Base-by-base conservation (phyloP, 2,113 vertebrate species). In the Alethe castanea region DNA sequence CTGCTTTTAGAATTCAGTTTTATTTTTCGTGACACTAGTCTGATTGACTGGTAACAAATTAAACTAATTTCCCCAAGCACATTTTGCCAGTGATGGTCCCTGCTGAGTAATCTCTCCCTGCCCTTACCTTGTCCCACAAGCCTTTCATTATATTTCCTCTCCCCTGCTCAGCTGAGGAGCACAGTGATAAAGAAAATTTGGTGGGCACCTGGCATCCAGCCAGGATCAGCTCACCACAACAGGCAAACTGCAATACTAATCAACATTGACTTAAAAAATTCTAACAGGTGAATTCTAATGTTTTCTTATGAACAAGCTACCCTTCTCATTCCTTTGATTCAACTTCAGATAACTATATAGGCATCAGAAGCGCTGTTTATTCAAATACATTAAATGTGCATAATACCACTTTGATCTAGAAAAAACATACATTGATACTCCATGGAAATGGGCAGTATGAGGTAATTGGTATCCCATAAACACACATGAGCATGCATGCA, bases 401-500 rank as follows among this genome's bases (percentile, higher is more conserved):
- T 8, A 45, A 72, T 15, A 19, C 5, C 54, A 87, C 35, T 45
- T 80, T 12, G 19, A 23, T 62, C 48, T 56, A 42, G 38, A 90
- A 79, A 93, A 95, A 87, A 7, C 33, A 50, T 10, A 24, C 14
- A 47, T 1, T 36, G 56, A 61, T 22, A 44, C 8, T 57, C 17
- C 1, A 1, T 13, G 36, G 22, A 79, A 81, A 82, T 1, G 31
- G 35, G 62, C 33, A 56, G 26, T 25, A 65, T 71, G 29, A 45
- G 35, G 31, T 65, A 52, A 77, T 36, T 9, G 11, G 45, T 24
- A 79, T 62, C 33, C 56, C 62, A 81, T 19, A 69, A 15, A 88
- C 19, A 35, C 11, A 42, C 19, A 38, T 3, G 19, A 54, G 40
- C 0, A 0, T 3, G 5, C 16, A 35, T 3, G 2, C 48, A n/a